Base-by-base conservation (phyloP, 2,888 invertebrate species). In the Eupithecia vulgata region DNA sequence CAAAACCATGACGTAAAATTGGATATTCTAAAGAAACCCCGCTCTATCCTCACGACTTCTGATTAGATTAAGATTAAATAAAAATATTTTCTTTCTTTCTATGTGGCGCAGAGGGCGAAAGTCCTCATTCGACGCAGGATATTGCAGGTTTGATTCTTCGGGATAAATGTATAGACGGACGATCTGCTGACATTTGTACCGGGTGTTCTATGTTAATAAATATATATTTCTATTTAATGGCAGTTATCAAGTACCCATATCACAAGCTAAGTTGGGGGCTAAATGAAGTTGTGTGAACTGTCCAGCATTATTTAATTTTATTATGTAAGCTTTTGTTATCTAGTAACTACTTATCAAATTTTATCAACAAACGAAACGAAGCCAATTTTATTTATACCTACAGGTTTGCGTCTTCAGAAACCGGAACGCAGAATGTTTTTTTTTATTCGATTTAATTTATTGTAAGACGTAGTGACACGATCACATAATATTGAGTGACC, bases 401-500 rank as follows among this genome's bases (percentile, higher is more conserved):
- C 66, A 65, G 52, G 70, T 67, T 69, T 35, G 67, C 67, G 45
- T 67, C 48, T 34, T 57, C 68, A 74, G 71, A 73, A 73, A 79
- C 48, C 76, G 66, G 71, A 68, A 77, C 68, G 73, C 72, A 25
- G 68, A 76, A 74, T 65, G 69, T 83, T 84, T 85, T 83, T 85
- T 83, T 81, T 83, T 83, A 83, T 82, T 80, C 75, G 72, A 77
- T 80, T 80, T 82, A 84, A 85, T 85, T 84, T 88, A 88, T 88
- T 84, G 83, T 81, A 82, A 81, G 83, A 84, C 82, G 84, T 82
- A 83, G 83, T 84, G 82, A 83, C 82, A 86, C 83, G 86, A 87
- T 87, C 87, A 83, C 85, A 86, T 84, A 89, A 89, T 84, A 84
- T 83, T 81, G 81, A 76, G 76, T 82, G 90, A 87, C 91, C 91